Base-by-base conservation (phyloP, 64 coral and sea anemone species). In the Montipora cactus region DNA sequence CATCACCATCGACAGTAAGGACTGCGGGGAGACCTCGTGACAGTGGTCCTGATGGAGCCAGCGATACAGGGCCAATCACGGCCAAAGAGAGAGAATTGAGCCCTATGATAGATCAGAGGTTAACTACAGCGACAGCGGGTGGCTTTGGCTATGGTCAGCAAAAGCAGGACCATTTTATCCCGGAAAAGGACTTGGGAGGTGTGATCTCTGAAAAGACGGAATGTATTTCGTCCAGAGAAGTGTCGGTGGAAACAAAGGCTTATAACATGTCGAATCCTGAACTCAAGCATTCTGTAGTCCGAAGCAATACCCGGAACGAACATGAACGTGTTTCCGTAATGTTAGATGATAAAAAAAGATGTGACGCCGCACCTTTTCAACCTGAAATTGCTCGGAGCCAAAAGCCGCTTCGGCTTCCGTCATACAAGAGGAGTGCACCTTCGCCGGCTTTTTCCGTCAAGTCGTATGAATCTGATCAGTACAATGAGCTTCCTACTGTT, bases 401-500 rank as follows among this genome's bases (percentile, higher is more conserved):
- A 15, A 93, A 79, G 70, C 83, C 91, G 58, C 83, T 57, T 37
- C 83, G 82, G 58, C 83, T 57, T 37, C 45, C 91, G 2, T 61
- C 85, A 44, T 85, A 87, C 19, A 83, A 79, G 74, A 74, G 78
- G 22, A 12, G 55, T 44, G 89, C 79, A 19, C 79, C 84, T 20
- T 96, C 93, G 9, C 84, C 95, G 3, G 71, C 88, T 44, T 75
- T 94, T 18, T 94, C 95, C 59, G 78, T 87, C 0, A 86, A 87
- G 14, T 97, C 95, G 3, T 75, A 87, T 59, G 95, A 97, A 28
- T 97, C 95, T 16, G 95, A 97, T n/a, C 87, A 94, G 14, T 94
- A 94, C 44, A 95, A 72, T 47, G 95, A 97, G 80, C 89, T 94
- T 15, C 95, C 95, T 4, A 91, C 95, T 10, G 95, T 97, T 1